Conservation (phyloP, 1,140 invertebrate species). For the Diuraphis noxia region DNA sequence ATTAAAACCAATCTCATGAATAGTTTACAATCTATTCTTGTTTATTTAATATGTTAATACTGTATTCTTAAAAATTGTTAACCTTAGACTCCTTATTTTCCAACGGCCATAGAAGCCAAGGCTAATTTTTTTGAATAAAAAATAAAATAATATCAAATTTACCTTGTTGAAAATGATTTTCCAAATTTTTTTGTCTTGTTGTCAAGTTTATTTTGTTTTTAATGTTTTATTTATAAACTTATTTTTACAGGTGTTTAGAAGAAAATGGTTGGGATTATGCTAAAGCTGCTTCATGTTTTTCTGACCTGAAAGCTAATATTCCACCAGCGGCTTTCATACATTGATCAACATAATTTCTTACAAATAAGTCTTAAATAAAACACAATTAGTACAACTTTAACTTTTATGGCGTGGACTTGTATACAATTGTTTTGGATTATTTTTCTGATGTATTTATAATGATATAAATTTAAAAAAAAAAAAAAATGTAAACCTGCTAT, state of each 20-base stretch:
- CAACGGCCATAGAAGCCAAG: no score
- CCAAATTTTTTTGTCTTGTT: neutral
- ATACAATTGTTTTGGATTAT: neutral
- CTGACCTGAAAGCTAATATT: slow-evolving; percentile 25
- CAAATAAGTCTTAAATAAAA: neutral
- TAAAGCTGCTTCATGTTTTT: slow-evolving; percentile 37
- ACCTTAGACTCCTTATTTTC: no score
- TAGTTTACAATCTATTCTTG: no score
- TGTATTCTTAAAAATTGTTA: no score
- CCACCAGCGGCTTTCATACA: slow-evolving; percentile 23
- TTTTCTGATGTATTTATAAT: neutral
- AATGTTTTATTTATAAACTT: neutral
- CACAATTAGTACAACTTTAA: neutral
- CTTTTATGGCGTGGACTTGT: neutral
- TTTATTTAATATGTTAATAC: no score
- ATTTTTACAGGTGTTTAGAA: neutral
- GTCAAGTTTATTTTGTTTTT: neutral
- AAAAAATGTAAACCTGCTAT: neutral
- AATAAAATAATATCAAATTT: neutral
- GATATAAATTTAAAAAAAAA: neutral
- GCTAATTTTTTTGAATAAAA: no score
- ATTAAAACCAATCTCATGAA: no score
- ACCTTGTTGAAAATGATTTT: neutral
- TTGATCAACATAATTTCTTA: neutral
- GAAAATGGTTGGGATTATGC: slow-evolving; percentile 44